Evolutionary conservation across 2,797 vertebrate species (phyloP), one percentile per base, ranked within the genome.

Genomic region (Sebastes baramenuke): DNA sequence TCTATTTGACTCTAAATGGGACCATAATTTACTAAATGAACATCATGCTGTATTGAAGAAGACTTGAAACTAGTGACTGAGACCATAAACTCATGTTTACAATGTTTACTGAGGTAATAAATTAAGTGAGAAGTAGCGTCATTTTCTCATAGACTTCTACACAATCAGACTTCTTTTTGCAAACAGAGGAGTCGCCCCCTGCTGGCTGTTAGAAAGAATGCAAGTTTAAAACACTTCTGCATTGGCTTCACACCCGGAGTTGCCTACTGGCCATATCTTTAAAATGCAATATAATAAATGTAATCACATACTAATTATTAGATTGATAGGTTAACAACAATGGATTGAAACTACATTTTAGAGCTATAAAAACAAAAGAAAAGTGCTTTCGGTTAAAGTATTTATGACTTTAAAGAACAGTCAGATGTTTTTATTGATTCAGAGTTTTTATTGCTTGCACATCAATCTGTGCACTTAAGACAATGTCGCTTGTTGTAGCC

Each of bases 101-200:
- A 42, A 42, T 42, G 14, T 42, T 42, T 42, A 42, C 38, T 42
- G 38, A 42, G 14, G 6, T 42, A 42, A 42, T 42, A 42, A 16
- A 42, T 42, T 0, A 42, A 42, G 38, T 16, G 38, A 42, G 6
- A 42, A 42, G 38, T 46, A 46, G 16, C 0, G 0, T 18, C 16
- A 46, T 20, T 46, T 46, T 20, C 42, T 46, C 42, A 46, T 46
- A 8, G 16, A 46, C 16, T 46, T 46, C 42, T 46, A 46, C 0
- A 46, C 42, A 46, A 46, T 46, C 42, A 46, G 38, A 42, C 38
- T 42, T 42, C 38, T 42, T 42, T 42, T 42, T 16, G 38, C 14
- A 42, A 42, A 0, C 38, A 42, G 42, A 46, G 16, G 42, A 46
- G 42, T 46, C 42, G 42, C 16, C 42, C 42, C 42, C 42, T 46